Evolutionary conservation across 2,888 invertebrate species (phyloP), one percentile per base, ranked within the genome.

Genomic region (Drosophila helvetica): DNA sequence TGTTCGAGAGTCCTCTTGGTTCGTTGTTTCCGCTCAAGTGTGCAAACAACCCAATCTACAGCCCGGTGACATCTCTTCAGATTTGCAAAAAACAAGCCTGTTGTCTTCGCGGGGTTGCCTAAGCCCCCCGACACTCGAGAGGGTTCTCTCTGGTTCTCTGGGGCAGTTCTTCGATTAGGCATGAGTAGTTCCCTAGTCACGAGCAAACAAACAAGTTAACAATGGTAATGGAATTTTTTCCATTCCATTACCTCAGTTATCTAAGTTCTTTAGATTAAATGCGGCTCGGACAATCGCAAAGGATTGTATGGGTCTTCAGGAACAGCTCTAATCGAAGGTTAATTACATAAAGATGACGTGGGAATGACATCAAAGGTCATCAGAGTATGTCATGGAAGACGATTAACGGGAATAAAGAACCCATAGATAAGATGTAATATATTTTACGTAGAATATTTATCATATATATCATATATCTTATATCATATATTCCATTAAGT

Each of bases 191-290:
- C 62, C 70, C 60, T 59, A 59, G 77, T 52, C 68, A 38, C 27
- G 27, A 52, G 47, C 51, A 72, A 83, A 83, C 45, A 80, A 83
- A 75, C 84, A 70, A 70, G 67, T 57, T 74, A 46, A 74, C 68
- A 52, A 15, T 3, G 25, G 1, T 27, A 10, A 59, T 67, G 68
- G 63, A 71, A 78, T 50, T 54, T 83, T 80, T 60, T 42, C 17
- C 12, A 33, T 33, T 12, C 0, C 4, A 25, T 18, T 25, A 48
- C 18, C 5, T 3, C 5, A 27, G 42, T 17, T 62, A 62, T 63
- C 48, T 30, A 0, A 62, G 30, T 25, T 33, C 33, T 25, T 46
- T 53, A 42, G 38, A 27, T 30, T 18, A 27, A 65, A 63, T 22
- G 27, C 15, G 10, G 27, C 27, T 27, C 27, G 27, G 27, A 27